A percentile compares a stretch with the other conserved stretches of the same genome.
These are phyloP conservation scores for Coenonympha glycerion DNA, from an alignment of 2,888 invertebrate species.

Conservation along the genomic window DNA sequence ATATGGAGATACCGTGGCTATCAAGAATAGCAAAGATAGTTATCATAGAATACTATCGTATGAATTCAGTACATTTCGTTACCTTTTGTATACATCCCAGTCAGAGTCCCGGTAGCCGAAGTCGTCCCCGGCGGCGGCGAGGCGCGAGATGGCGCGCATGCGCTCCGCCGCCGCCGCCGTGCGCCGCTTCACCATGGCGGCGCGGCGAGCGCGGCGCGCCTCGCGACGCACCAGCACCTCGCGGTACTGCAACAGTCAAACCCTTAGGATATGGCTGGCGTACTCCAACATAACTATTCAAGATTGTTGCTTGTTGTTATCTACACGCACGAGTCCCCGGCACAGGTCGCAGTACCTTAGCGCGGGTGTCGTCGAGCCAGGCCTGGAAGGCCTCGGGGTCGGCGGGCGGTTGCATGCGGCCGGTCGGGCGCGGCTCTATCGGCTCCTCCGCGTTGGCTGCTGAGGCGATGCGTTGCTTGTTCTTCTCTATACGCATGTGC, in stretches of 20 bases:
- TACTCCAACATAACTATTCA: no score
- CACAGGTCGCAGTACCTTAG: conserved; percentile 73
- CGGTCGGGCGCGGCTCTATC: conserved; percentile 46
- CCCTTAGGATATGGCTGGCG: neutral
- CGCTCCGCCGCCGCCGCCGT: conserved; percentile 95
- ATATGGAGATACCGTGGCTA: no score
- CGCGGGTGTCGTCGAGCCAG: conserved; percentile 75
- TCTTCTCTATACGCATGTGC: conserved; percentile 84
- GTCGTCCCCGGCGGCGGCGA: conserved; percentile 86
- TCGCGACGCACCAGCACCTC: conserved; percentile 84
- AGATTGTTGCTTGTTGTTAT: no score
- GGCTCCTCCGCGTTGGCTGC: conserved; percentile 80
- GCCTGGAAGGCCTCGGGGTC: conserved; percentile 69
- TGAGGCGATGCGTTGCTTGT: conserved; percentile 83
- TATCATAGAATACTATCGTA: no score
- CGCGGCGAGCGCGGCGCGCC: conserved; percentile 84
- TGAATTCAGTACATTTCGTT: no score
- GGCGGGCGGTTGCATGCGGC: conserved; percentile 60
- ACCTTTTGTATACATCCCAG: conserved; percentile 97
- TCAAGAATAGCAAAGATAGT: no score
- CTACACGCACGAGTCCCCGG: neutral
- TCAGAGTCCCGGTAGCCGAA: conserved; percentile 96
- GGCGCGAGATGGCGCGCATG: conserved; percentile 94
- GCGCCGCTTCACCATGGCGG: conserved; percentile 91
- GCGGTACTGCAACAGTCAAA: conserved; percentile 65